Percentiles rank a stretch among this genome's conserved stretches.
Conservation (phyloP, 2,888 invertebrate genomes). For the Dynastes hyllus region DNA sequence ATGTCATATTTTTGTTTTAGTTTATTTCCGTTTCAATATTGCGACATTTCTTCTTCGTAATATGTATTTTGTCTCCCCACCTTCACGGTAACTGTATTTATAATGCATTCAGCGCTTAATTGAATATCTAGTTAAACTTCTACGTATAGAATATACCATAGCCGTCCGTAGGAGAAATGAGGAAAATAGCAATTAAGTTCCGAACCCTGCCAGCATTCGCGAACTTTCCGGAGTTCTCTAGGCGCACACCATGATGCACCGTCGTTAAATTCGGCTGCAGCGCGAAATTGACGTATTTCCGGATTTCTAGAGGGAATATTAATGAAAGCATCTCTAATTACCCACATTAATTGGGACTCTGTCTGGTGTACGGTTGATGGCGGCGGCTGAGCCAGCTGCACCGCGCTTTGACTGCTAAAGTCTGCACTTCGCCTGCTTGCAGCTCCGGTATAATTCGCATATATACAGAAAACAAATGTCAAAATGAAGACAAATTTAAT, state of each 20-base stretch:
- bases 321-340: conserved; percentile 70
- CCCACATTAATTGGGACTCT: conserved; percentile 66
- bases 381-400: background rate
- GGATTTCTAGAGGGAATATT: conserved; percentile 64
- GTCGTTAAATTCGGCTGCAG: conserved; percentile 45
- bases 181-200: conserved; percentile 41
- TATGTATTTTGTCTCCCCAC: conserved; percentile 11
- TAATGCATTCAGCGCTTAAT: conserved; percentile 9
- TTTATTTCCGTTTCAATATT: background rate
- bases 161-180: background rate
- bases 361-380: conserved; percentile 62
- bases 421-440: background rate
- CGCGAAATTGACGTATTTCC: conserved; percentile 41
- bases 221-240: conserved; percentile 9
- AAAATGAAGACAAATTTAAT: conserved; percentile 71
- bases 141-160: background rate
- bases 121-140: conserved; percentile 39
- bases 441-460: conserved; percentile 30
- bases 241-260: conserved; percentile 13
- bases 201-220: background rate
- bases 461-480: conserved; percentile 68
- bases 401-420: conserved; percentile 34
- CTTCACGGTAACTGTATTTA: conserved; percentile 10
- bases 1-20: background rate
- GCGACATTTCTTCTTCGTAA: background rate